Evolutionary conservation across 1,140 invertebrate species (phyloP).

Genomic region (Rhagoletis pomonella): DNA sequence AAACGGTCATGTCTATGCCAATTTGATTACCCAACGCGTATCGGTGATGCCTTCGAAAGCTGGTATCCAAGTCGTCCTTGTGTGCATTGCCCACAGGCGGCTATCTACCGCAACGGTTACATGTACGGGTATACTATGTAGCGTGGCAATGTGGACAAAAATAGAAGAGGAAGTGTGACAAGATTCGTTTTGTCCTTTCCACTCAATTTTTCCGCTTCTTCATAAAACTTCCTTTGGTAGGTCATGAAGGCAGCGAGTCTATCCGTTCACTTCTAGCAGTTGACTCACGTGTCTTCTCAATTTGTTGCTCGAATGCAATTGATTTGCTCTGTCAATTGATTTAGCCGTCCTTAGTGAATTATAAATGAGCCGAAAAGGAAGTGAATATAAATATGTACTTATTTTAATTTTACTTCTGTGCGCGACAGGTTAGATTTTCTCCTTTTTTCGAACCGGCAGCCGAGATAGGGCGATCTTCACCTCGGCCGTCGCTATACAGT

Average conservation of each 20-base stretch:
- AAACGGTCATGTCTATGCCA: constrained; percentile 30
- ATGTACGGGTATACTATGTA: neutral
- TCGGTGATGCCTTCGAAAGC: neutral
- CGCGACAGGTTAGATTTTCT: neutral
- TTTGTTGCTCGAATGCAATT: constrained; percentile 23
- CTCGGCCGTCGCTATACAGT: too few relatives aligned
- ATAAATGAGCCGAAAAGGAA: constrained; percentile 6
- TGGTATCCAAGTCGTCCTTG: neutral
- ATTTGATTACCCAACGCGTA: constrained; percentile 23
- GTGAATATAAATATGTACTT: neutral
- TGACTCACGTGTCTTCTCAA: constrained; percentile 19
- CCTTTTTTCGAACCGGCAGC: neutral
- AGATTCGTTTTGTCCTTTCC: neutral
- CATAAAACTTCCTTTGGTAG: too few relatives aligned
- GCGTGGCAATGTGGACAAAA: neutral
- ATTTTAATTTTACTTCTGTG: too few relatives aligned
- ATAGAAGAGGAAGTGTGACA: neutral
- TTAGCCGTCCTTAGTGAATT: constrained; percentile 13
- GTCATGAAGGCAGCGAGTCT: neutral
- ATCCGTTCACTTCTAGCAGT: neutral
- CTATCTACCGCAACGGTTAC: neutral
- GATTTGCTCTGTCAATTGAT: constrained; percentile 29
- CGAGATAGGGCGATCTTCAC: too few relatives aligned
- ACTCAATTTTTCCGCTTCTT: neutral
- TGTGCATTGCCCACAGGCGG: neutral